Evolutionary conservation across 2,113 vertebrate genomes (phyloP).

Genomic region (Oncorhynchus masou): DNA sequence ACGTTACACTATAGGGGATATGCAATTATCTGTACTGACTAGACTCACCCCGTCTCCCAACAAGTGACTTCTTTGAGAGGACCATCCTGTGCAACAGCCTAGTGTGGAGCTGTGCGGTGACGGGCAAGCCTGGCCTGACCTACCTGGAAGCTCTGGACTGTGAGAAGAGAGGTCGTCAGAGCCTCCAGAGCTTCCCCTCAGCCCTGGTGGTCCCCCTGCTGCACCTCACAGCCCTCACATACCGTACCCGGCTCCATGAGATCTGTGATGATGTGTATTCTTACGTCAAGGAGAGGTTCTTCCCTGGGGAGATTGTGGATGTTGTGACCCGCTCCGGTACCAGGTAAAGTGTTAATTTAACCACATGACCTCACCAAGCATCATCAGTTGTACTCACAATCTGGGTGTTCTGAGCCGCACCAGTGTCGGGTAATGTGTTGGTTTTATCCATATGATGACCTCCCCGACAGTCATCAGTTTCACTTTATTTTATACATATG

Average conservation of each 20-base stretch:
- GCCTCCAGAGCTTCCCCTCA: conserved; percentile 85
- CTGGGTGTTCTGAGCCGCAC: too few relatives aligned
- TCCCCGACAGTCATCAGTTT: too few relatives aligned
- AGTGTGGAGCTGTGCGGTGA: conserved; percentile 97
- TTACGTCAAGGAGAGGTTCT: conserved; percentile 90
- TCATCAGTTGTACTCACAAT: too few relatives aligned
- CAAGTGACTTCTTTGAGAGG: conserved; percentile 96
- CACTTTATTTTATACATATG: too few relatives aligned
- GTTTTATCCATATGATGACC: too few relatives aligned
- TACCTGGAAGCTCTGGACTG: conserved; percentile 97
- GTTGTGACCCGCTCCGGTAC: conserved; percentile 79
- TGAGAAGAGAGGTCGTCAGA: conserved; percentile 84
- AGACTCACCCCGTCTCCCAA: conserved; percentile 27
- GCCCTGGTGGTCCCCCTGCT: conserved; percentile 84
- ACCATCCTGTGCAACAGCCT: conserved; percentile 98
- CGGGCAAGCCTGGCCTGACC: conserved; percentile 92
- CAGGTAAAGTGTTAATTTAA: conserved; percentile 73
- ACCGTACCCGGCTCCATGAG: conserved; percentile 84
- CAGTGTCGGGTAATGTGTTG: too few relatives aligned
- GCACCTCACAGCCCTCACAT: conserved; percentile 83
- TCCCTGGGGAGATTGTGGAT: conserved; percentile 89
- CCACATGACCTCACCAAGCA: too few relatives aligned
- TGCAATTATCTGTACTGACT: not conserved
- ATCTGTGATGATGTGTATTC: conserved; percentile 89
- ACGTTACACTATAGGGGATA: too few relatives aligned